Evolutionary conservation across 1,140 invertebrate genomes (phyloP), one percentile per base, ranked within the genome.

Genomic region (Elymnias hypermnestra): DNA sequence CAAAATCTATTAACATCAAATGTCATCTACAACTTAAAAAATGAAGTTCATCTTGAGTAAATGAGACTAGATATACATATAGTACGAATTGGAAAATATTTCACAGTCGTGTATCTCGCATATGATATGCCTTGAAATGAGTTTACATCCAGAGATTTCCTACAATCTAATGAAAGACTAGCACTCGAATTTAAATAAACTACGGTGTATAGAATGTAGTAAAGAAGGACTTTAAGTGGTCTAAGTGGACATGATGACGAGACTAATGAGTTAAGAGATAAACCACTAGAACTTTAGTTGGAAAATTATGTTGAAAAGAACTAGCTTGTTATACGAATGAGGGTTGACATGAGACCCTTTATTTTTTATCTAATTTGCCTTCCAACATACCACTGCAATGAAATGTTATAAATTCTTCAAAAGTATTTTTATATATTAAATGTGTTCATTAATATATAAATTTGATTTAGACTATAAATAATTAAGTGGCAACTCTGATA

Each of bases 101-200:
- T 74, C 61, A 66, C 52, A 62, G 49, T 44, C 48, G 19, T 35
- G 33, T 18, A 26, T 9, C 38, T 42, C 47, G 28, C 39, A 55
- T 36, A 43, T 50, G 25, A 29, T 5, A 19, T 13, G n/a, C 12
- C n/a, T n/a, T n/a, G n/a, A n/a, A n/a, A n/a, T n/a, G n/a, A n/a
- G n/a, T n/a, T n/a, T n/a, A n/a, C n/a, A n/a, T n/a, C n/a, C n/a
- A n/a, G n/a, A 15, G 13, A 33, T 33, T 43, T 18, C 8, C 26
- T 29, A 12, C 5, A 9, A 15, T 33, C 29, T 33, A 17, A 36
- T 19, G 31, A 21, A 46, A 46, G 25, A 14, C 33, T 15, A 45
- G 36, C 31, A 46, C 43, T 44, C 9, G 9, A 46, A 46, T 46
- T 46, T 46, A 46, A 46, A 46, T 46, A 46, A 46, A 46, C 25